Evolutionary conservation across 2,888 invertebrate species (phyloP), one percentile per base, ranked within the genome.

Genomic region (Pharmacophagus antenor): DNA sequence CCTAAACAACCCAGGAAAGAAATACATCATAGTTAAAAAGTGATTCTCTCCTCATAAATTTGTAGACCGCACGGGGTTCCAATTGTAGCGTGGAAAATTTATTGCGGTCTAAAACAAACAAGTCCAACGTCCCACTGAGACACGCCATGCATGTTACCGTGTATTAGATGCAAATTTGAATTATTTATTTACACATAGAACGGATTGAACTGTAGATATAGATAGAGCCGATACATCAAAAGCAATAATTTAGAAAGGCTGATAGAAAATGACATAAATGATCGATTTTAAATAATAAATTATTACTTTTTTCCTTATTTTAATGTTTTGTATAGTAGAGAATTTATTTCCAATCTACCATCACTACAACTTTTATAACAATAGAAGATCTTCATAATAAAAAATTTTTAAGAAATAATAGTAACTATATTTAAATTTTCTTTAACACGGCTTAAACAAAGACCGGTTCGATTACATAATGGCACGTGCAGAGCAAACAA

Each of bases 1-100:
- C 59, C 65, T 70, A 66, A 67, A 65, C 63, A 62, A 63, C 62
- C 79, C 75, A 74, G 72, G 69, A 79, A 64, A 77, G 74, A 69
- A 76, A 82, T 84, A 77, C 74, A 77, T 79, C 73, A 75, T 73
- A 72, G 67, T 71, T 70, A 70, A 75, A 73, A 67, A 69, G 66
- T 70, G 65, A 70, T 79, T 79, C 74, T 77, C 71, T 74, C 72
- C 70, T 74, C 76, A 82, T 87, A 85, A 87, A 86, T 87, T 73
- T 71, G 61, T 71, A 68, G 73, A 74, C 77, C 74, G 68, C 81
- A 79, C 76, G 84, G 73, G 77, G 85, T 82, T 75, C 65, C 74
- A 79, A 79, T 81, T 74, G 77, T 71, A 71, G 66, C 69, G 71
- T 69, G 69, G 70, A 69, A 74, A 79, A 88, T 88, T 88, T 88